A percentile compares a stretch with the other conserved stretches of the same genome.
Evolutionary conservation across 1,140 invertebrate genomes (phyloP).

Genomic region (Metaphire vulgaris): DNA sequence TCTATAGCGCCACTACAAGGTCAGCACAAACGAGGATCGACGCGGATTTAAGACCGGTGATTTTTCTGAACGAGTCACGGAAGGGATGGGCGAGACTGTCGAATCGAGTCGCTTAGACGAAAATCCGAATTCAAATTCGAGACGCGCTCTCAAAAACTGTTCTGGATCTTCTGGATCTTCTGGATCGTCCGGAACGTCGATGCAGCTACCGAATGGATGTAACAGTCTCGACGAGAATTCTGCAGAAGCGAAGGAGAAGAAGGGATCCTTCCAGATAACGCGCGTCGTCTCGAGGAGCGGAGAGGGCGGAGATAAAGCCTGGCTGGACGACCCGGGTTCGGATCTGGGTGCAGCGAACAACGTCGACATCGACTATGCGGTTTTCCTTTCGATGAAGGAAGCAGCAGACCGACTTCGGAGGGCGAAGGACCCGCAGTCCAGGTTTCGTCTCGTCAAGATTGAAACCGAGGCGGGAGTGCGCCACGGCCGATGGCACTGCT

Average conservation of each 20-base stretch:
- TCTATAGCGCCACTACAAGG: too few species aligned
- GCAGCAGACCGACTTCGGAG: not conserved
- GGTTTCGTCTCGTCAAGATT: not conserved
- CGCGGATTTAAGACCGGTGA: too few species aligned
- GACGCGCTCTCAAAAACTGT: too few species aligned
- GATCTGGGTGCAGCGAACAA: not conserved
- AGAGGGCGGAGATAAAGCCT: not conserved
- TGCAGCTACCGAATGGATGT: too few species aligned
- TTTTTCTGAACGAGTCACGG: too few species aligned
- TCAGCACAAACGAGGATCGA: too few species aligned
- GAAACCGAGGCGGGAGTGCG: not conserved
- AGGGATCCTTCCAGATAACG: not conserved
- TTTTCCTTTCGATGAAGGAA: not conserved
- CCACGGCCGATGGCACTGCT: not conserved
- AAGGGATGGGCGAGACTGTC: too few species aligned
- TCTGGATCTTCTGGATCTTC: too few species aligned
- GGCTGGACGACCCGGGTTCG: not conserved
- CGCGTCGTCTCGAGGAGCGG: not conserved
- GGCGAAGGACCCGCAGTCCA: not conserved
- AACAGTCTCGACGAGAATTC: too few species aligned
- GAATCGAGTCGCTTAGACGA: too few species aligned
- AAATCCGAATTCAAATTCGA: too few species aligned
- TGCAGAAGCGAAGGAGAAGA: not conserved
- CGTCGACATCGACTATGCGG: not conserved
- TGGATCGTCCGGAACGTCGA: too few species aligned